These are phyloP conservation scores for Cyanocitta stelleri DNA, from an alignment of 2,113 vertebrate genomes.

Conservation along the genomic window DNA sequence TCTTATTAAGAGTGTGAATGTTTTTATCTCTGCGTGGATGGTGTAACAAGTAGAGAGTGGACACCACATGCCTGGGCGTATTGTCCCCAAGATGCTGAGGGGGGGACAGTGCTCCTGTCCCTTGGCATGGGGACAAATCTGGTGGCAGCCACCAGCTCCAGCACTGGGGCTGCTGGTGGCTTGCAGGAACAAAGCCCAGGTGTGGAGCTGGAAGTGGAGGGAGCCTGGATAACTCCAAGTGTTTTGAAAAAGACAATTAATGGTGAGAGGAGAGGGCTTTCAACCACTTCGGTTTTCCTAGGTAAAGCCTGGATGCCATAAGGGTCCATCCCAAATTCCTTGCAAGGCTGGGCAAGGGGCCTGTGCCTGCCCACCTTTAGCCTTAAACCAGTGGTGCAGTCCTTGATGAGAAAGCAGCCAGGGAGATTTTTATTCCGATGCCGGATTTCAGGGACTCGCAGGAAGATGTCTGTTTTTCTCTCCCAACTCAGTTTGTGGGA, in stretches of 20 bases:
- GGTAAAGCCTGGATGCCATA: rapidly evolving
- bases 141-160: background rate
- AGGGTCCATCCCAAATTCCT: background rate
- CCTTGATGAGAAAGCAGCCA: background rate
- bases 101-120: rapidly evolving
- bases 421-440: background rate
- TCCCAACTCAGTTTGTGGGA: background rate
- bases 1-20: too few relatives aligned
- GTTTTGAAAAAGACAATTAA: background rate
- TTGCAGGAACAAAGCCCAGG: background rate
- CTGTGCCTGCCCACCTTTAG: background rate
- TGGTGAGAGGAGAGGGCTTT: rapidly evolving
- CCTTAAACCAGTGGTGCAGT: background rate
- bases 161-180: background rate
- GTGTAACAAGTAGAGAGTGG: background rate
- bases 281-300: rapidly evolving
- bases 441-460: rapidly evolving
- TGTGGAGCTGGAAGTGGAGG: background rate
- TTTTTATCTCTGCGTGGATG: background rate
- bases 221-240: background rate
- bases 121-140: background rate
- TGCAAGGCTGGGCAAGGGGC: rapidly evolving
- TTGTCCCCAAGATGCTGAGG: background rate
- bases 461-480: background rate
- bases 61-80: rapidly evolving